Base-by-base conservation (phyloP, 2,888 invertebrate species). In the Caenorhabditis sp. region DNA sequence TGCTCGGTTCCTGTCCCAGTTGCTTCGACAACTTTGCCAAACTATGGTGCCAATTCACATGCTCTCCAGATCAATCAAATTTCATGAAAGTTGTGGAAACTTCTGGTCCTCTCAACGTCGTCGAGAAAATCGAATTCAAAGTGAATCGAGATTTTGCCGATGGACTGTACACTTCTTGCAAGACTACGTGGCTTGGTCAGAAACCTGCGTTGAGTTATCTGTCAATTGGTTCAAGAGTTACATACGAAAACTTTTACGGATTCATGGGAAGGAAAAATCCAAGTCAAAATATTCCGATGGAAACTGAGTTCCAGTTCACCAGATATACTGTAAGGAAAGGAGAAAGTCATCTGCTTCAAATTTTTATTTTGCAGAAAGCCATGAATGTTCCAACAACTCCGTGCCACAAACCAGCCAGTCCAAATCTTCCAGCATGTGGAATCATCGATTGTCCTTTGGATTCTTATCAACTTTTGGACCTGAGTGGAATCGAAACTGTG, bases 41-140 rank as follows among this genome's bases (percentile, higher is more conserved):
- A 85, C 95, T 96, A 89, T 94, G 96, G 88, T 98, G 98, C 92
- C 95, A 95, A 75, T 94, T 96, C 93, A 95, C 96, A 0, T 98
- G 98, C 93, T 94, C 95, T 16, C 95, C 95, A 0, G 92, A 94
- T 2, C 97, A 97, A 93, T 95, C 95, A 80, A 93, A 94, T 22
- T 97, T 95, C 93, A 90, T 96, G 51, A 94, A 95, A 72, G 94
- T 95, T 2, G 4, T 24, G 0, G 58, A 66, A 26, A 72, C 72
- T 12, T 63, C 64, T 24, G 72, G 44, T 6, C 8, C 31, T 10
- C 1, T 12, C 38, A 35, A 63, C 31, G 24, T 66, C 12, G 59
- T 80, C 7, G 79, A 72, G 10, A 94, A 93, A 59, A 92, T 97
- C 3, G 94, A 95, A 87, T 94, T 95, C 85, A 95, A 95, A 91